Evolutionary conservation across 2,888 invertebrate genomes (phyloP).

Genomic region (Syritta pipiens): DNA sequence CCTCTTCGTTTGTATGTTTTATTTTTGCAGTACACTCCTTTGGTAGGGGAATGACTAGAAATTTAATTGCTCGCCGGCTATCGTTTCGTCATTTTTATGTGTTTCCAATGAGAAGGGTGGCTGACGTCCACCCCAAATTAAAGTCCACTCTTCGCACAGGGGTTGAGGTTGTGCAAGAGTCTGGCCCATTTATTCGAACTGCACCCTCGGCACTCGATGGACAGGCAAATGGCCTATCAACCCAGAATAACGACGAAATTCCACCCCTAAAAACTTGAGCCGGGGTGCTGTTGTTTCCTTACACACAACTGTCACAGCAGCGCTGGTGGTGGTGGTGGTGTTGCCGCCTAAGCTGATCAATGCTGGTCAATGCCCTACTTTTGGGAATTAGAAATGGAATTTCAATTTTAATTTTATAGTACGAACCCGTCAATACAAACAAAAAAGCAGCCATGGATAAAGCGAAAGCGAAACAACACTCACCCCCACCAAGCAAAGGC

Average conservation of each 20-base stretch:
- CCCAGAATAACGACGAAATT: constrained; percentile 40
- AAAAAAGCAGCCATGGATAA: constrained; percentile 11
- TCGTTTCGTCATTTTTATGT: constrained; percentile 16
- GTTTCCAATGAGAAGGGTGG: too few relatives aligned
- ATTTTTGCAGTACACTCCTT: too few relatives aligned
- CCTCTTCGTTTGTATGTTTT: too few relatives aligned
- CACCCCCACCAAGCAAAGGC: constrained; percentile 15
- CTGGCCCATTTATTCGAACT: constrained; percentile 36
- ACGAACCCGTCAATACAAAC: constrained; percentile 17
- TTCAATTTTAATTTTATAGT: constrained; percentile 51
- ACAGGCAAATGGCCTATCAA: constrained; percentile 64
- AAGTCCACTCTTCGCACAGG: too few relatives aligned
- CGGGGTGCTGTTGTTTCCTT: constrained; percentile 25
- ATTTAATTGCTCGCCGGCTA: constrained; percentile 50
- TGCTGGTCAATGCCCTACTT: constrained; percentile 64
- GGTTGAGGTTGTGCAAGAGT: constrained; percentile 47
- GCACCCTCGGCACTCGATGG: neutral
- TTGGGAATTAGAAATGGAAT: constrained; percentile 55
- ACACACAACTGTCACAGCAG: constrained; percentile 8
- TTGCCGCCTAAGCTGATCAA: constrained; percentile 35
- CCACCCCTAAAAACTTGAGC: constrained; percentile 55
- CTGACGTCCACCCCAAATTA: too few relatives aligned
- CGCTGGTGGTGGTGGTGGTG: constrained; percentile 8
- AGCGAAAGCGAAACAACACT: neutral
- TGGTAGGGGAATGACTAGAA: too few relatives aligned